Evolutionary conservation across 2,888 invertebrate species (phyloP), one percentile per base, ranked within the genome.

Genomic region (Aleiodes alternator): DNA sequence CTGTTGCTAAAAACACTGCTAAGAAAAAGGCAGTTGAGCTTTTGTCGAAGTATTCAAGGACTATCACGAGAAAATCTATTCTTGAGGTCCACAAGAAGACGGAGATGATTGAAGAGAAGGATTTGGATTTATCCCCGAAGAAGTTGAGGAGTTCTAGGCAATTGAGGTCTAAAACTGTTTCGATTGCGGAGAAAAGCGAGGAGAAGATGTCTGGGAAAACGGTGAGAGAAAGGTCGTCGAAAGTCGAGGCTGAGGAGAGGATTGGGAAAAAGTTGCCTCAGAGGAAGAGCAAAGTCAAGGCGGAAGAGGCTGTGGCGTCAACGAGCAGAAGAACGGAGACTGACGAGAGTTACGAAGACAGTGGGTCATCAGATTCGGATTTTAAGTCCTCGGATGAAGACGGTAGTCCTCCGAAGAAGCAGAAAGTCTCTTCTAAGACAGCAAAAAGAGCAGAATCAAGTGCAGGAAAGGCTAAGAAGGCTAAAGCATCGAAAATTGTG

Each of bases 101-200:
- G 91, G 78, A 91, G 91, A 84, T 84, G 83, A 16, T 85, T 61
- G 55, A 80, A 87, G 74, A 83, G 90, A 90, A 86, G 4, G 90
- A 89, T 86, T 31, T 4, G 23, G 90, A 89, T 86, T 31, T 4
- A 23, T 38, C 16, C 38, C 38, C 6, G 73, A 80, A 23, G 88
- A 88, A 64, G 72, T 78, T 86, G 56, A 88, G 88, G 76, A 90
- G 90, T 91, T 92, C 83, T 92, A 75, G 72, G 50, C 77, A 78
- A 73, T 73, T 84, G 11, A 76, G 81, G 55, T 80, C 78, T 3
- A 92, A 77, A 75, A 73, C 85, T 91, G 91, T 84, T 86, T 90
- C 73, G 90, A 91, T 38, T 61, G 3, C 11, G 90, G 90, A 80
- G 90, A 90, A 73, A 77, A 82, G 43, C 57, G 69, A 59, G 88